A percentile compares a stretch with the other conserved stretches of the same genome.
Conservation (phyloP, 1,140 invertebrate genomes). For the Dreissena polymorpha region DNA sequence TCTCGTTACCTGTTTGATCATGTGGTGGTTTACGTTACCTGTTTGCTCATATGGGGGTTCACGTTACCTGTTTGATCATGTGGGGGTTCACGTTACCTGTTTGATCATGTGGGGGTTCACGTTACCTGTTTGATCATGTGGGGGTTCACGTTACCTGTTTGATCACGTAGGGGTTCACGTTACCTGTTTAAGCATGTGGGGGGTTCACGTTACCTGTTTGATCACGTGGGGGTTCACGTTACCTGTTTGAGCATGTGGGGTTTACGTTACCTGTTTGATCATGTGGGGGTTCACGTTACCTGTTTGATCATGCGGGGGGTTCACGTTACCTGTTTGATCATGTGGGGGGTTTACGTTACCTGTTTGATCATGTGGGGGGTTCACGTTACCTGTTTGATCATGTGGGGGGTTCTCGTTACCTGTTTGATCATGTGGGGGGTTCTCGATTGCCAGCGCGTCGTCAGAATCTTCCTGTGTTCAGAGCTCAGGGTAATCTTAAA, state of each 20-base stretch:
- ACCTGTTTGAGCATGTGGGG: conserved; percentile 69
- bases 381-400: conserved; percentile 68
- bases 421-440: conserved; percentile 66
- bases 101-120: conserved; percentile 68
- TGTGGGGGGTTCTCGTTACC: conserved; percentile 53
- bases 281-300: too few relatives aligned
- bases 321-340: conserved; percentile 68
- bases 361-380: conserved; percentile 68
- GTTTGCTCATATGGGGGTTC: too few relatives aligned
- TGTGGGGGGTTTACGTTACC: conserved; percentile 62
- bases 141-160: too few relatives aligned
- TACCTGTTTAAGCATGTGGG: conserved; percentile 69
- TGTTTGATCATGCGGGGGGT: conserved; percentile 68
- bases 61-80: conserved; percentile 71
- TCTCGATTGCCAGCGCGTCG: conserved; percentile 57
- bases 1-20: conserved; percentile 68
- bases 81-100: too few relatives aligned
- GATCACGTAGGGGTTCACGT: too few relatives aligned
- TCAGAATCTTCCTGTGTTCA: conserved; percentile 65
- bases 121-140: conserved; percentile 71
- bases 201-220: conserved; percentile 64
- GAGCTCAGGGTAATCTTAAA: conserved; percentile 64
- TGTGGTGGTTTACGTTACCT: conserved; percentile 63
- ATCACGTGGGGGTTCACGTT: conserved; percentile 67
- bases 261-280: too few relatives aligned